Evolutionary conservation across 2,888 invertebrate species (phyloP), one percentile per base, ranked within the genome.

Genomic region (Cosmia trapezina): DNA sequence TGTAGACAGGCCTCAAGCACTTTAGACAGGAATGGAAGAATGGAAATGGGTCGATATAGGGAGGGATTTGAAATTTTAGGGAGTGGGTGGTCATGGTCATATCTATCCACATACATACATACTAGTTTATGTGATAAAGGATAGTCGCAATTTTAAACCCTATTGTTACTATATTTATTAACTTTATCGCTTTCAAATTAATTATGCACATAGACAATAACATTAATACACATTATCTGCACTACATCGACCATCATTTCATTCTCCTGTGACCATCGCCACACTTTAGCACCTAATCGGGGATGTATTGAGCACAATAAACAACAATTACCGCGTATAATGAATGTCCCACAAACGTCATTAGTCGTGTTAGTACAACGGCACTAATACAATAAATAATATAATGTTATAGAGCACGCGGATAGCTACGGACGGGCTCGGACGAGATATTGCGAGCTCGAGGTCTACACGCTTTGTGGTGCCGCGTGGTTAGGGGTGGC

Each of bases 261-360:
- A 63, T 59, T 61, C 61, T 53, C 56, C 51, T 56, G 68, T 56
- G 83, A 63, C 83, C 60, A 59, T 47, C 19, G 69, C 83, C 59
- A 69, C 80, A 79, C 69, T 76, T 74, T 84, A 84, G 70, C 83
- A 84, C 76, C 80, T 85, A 86, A 85, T 78, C 80, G 87, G 66
- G 80, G 70, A 82, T 65, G 81, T 81, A 87, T 74, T 78, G 72
- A 57, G 11, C 28, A 59, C 76, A 72, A 80, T 87, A 87, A 87
- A 87, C 73, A 83, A 81, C 86, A 87, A 88, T 84, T 88, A 88
- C 84, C 69, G 74, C 80, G 61, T 80, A 86, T 89, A 90, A 90
- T 86, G 87, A 88, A 90, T 87, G 88, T 88, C 87, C 80, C 80
- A 84, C 81, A 80, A 84, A 84, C 84, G 84, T 88, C 90, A 90